A percentile compares a stretch with the other conserved stretches of the same genome.
These are phyloP conservation scores for Dermatemys mawii DNA, from an alignment of 2,113 vertebrate species.

Conservation along the genomic window DNA sequence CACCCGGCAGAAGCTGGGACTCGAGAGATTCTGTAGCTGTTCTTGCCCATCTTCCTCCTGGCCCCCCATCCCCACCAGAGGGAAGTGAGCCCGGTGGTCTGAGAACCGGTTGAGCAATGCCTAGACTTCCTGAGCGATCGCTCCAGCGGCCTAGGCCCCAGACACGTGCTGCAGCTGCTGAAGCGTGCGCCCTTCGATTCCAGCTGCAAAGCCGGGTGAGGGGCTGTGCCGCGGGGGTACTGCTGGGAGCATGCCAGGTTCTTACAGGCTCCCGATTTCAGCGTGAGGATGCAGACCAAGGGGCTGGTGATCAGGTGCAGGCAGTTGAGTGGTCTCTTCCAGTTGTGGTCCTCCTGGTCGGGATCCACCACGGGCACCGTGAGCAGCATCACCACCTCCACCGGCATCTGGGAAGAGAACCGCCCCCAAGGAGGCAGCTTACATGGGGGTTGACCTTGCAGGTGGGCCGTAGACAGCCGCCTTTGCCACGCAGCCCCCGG, in stretches of 20 bases:
- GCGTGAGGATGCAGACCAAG: slow-evolving; percentile 84
- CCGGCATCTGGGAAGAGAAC: slow-evolving; percentile 77
- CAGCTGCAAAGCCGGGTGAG: not conserved
- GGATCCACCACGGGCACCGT: slow-evolving; percentile 90
- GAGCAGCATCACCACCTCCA: slow-evolving; percentile 90
- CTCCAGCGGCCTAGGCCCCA: not conserved
- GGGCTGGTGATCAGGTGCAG: slow-evolving; percentile 88
- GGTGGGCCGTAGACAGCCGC: not conserved
- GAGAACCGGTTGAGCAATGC: not conserved
- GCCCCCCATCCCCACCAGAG: fast-evolving
- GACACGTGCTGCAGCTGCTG: not conserved
- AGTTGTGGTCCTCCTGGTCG: slow-evolving; percentile 91
- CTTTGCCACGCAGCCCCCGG: not conserved
- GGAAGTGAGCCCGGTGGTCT: not conserved
- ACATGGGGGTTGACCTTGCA: not conserved
- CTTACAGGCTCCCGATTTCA: slow-evolving; percentile 92
- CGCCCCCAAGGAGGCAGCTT: not conserved
- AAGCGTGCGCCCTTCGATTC: not conserved
- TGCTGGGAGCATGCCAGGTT: not conserved
- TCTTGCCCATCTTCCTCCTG: fast-evolving
- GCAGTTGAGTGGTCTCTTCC: slow-evolving; percentile 96
- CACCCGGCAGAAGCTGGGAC: not conserved
- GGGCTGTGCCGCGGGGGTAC: not conserved
- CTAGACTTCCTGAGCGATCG: not conserved
- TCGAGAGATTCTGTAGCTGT: not conserved